Base-by-base conservation (phyloP, 2,113 vertebrate species). In the Trematocara unimaculatum region DNA sequence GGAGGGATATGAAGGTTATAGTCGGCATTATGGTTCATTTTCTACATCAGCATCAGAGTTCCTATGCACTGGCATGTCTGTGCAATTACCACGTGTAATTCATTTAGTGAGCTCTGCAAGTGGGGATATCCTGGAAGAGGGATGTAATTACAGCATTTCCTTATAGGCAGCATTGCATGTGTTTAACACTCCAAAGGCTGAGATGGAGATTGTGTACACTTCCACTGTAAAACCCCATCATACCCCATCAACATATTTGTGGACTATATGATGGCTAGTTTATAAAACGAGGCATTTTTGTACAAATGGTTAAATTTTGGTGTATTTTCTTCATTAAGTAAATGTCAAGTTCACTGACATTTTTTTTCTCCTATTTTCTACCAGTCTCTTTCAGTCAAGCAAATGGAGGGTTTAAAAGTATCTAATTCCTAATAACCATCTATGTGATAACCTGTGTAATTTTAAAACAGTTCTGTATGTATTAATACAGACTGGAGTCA, bases 1-100 rank as follows among this genome's bases (percentile, higher is more conserved):
- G 55, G 54, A 33, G 8, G 5, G 64, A 77, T 82, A 26, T 74
- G 58, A 84, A 84, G 78, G 72, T 85, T 78, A 87, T 72, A 40
- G 23, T 45, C 42, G 18, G 20, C 80, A 81, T 31, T 33, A 56
- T 23, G 1, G 20, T 70, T 53, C 31, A 40, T 78, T 79, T 31
- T 64, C 35, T 12, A 12, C 51, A 53, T 84, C 77, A 70, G 35
- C 33, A 77, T 17, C 31, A 77, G 45, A 55, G 60, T 83, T 84
- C 80, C 55, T 72, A 72, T 79, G 64, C 62, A 23, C 42, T 8
- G 26, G 58, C 83, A 72, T 83, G 81, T 89, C 64, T 7, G 9
- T 81, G 84, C 88, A 87, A 93, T 87, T 90, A 93, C 89, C 86
- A 62, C 14, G 4, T 83, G 86, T 87, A 77, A 82, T 84, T 90